phyloP scores from a whole-genome alignment of 2,113 vertebrate genomes.

The Ailurus styani region DNA sequence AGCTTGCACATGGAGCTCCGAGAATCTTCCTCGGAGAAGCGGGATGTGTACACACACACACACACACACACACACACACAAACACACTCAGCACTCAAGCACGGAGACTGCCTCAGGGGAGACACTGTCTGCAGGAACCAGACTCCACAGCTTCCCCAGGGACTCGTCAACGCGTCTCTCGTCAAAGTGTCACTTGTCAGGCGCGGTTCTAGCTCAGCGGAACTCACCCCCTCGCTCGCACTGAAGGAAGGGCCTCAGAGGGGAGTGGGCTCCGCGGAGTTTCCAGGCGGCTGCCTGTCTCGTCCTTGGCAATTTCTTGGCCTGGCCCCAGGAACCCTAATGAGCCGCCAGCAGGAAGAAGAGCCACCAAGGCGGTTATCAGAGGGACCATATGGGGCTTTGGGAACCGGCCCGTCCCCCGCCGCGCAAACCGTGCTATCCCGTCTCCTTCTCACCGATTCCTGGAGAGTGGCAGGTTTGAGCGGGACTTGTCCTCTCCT shows the following conservation, averaged over 20 bases:
- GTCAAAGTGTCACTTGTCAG: constrained; percentile 72
- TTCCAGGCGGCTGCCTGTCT: constrained; percentile 45
- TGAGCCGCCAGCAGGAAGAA: constrained; percentile 16
- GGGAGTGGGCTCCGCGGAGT: constrained; percentile 24
- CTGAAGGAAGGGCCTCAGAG: constrained; percentile 49
- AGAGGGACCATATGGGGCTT: neutral
- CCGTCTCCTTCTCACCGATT: neutral
- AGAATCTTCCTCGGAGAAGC: constrained; percentile 58
- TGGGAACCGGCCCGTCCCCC: neutral
- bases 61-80: constrained; percentile 40
- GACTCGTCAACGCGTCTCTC: constrained; percentile 64
- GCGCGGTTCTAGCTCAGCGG: constrained; percentile 53
- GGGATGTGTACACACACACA: neutral
- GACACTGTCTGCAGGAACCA: constrained; percentile 75
- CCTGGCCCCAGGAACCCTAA: constrained; percentile 49
- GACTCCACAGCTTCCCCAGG: constrained; percentile 70
- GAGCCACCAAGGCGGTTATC: neutral
- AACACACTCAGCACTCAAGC: constrained; percentile 52
- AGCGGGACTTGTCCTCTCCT: neutral
- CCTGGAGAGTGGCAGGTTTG: neutral
- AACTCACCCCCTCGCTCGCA: constrained; percentile 48
- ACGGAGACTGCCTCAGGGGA: constrained; percentile 72
- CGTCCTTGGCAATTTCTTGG: constrained; percentile 64
- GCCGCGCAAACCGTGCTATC: neutral
- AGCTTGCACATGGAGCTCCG: neutral